These are phyloP conservation scores for Pseudochromis fuscus DNA, from an alignment of 2,797 vertebrate genomes.

Conservation along the genomic window DNA sequence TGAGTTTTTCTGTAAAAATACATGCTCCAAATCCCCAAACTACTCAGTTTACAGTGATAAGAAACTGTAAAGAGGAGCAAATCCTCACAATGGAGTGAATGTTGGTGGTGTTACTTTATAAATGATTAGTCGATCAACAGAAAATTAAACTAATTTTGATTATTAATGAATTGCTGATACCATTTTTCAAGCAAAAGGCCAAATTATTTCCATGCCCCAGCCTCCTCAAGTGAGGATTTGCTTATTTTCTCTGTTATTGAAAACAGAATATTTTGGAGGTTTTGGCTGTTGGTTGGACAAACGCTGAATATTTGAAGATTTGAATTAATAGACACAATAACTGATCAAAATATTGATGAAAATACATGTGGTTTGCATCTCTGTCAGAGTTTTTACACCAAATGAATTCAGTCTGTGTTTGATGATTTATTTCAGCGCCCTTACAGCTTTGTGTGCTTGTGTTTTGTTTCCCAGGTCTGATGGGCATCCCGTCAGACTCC, in stretches of 20 bases:
- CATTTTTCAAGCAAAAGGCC: neutral
- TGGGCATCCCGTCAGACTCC: conserved; percentile 90
- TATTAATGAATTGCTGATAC: neutral
- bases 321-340: too few relatives aligned
- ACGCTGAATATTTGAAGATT: neutral
- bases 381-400: too few relatives aligned
- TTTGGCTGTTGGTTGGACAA: neutral
- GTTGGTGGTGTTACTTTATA: neutral
- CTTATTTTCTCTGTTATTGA: neutral
- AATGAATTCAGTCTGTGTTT: too few relatives aligned
- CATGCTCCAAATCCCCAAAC: neutral
- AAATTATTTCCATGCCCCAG: neutral
- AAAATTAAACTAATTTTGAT: neutral
- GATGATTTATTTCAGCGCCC: neutral
- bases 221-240: neutral
- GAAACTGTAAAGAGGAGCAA: conserved; percentile 8
- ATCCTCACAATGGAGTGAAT: conserved; percentile 4
- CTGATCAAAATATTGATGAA: too few relatives aligned
- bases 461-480: conserved; percentile 84
- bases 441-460: conserved; percentile 35
- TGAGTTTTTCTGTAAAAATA: neutral
- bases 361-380: too few relatives aligned
- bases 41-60: conserved; percentile 9
- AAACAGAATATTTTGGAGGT: neutral
- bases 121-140: neutral